Evolutionary conservation across 2,888 invertebrate species (phyloP).

Genomic region (Nomada fucata): DNA sequence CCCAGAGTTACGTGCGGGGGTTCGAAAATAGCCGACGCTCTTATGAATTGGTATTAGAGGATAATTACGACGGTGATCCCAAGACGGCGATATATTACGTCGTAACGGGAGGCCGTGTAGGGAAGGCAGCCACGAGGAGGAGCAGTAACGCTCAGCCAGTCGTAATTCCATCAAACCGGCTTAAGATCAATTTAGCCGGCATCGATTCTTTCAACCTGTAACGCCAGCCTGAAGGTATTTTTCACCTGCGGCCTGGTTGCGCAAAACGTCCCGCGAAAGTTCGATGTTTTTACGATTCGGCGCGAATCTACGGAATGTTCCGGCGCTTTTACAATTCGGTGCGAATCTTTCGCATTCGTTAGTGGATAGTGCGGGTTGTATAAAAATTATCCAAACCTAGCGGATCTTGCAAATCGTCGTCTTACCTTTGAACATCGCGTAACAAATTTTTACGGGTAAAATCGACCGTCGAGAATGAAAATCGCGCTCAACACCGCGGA

Average conservation of each 20-base stretch:
- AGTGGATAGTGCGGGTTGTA: too few species aligned
- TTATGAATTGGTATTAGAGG: constrained; percentile 74
- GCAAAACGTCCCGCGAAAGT: neutral
- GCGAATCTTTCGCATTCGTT: too few species aligned
- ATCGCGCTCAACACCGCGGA: too few species aligned
- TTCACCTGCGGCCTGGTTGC: neutral
- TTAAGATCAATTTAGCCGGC: constrained; percentile 37
- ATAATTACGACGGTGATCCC: constrained; percentile 72
- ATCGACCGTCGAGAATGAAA: too few species aligned
- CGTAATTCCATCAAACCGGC: constrained; percentile 50
- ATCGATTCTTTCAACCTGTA: constrained; percentile 10
- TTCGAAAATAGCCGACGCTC: constrained; percentile 76
- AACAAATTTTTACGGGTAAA: too few species aligned
- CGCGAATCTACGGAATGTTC: too few species aligned
- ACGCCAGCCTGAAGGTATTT: neutral
- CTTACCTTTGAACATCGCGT: too few species aligned
- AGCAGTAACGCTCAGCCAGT: constrained; percentile 52
- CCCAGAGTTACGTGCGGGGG: constrained; percentile 80
- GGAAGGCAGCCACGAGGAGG: constrained; percentile 30
- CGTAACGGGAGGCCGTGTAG: constrained; percentile 44
- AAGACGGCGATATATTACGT: constrained; percentile 69
- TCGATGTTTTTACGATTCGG: neutral
- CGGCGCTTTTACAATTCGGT: too few species aligned
- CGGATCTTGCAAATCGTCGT: too few species aligned
- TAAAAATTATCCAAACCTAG: too few species aligned